Evolutionary conservation across 2,113 vertebrate genomes (phyloP).

Genomic region (Oryzias curvinotus): DNA sequence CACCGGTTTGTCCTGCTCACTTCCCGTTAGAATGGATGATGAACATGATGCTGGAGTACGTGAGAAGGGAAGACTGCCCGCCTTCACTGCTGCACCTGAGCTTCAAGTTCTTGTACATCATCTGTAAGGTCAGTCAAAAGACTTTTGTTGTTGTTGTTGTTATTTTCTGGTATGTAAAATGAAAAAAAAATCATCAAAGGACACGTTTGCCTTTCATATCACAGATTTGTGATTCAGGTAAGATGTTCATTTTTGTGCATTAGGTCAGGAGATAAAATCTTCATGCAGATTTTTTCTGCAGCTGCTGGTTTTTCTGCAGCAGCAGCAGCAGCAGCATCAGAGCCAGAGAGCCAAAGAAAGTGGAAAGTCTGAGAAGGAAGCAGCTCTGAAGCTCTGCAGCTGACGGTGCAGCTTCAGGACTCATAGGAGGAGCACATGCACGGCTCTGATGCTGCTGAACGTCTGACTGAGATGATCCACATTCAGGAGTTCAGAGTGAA

Average conservation of each 20-base stretch:
- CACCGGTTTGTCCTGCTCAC: background rate
- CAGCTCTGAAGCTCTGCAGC: no score
- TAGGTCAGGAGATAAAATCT: conserved; percentile 95
- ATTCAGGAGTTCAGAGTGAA: no score
- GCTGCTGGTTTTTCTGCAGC: no score
- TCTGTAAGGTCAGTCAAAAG: conserved; percentile 87
- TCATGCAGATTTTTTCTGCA: conserved; percentile 90
- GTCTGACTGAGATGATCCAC: no score
- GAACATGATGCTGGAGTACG: conserved; percentile 80
- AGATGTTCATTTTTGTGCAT: conserved; percentile 2
- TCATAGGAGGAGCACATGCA: no score
- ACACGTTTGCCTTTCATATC: background rate
- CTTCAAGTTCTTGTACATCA: conserved; percentile 93
- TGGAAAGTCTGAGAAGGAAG: no score
- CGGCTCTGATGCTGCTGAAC: no score
- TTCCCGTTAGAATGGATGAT: conserved; percentile 88
- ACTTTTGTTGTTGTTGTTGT: background rate
- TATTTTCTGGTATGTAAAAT: background rate
- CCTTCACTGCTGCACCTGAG: conserved; percentile 81
- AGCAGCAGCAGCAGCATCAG: no score
- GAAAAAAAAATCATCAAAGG: background rate
- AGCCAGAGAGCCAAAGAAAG: no score
- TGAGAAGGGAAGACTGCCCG: conserved; percentile 79
- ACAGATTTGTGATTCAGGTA: no score
- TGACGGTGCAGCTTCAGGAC: no score